Conservation (phyloP, 1,140 invertebrate genomes). For the Alviniconcha marisindica region DNA sequence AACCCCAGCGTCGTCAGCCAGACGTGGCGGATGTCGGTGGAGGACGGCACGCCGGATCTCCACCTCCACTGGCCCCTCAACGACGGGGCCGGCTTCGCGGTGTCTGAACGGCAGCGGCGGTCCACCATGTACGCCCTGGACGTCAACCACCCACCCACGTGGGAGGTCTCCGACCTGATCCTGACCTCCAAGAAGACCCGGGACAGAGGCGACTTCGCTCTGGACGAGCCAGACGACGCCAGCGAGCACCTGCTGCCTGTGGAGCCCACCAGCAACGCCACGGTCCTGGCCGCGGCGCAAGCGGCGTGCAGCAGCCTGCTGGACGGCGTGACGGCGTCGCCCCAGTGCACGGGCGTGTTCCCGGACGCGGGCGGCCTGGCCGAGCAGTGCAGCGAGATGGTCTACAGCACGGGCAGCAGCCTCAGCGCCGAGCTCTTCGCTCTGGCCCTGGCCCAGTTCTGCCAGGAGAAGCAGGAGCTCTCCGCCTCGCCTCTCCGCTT, state of each 20-base stretch:
- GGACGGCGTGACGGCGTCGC: not conserved
- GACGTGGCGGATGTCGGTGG: conserved; percentile 45
- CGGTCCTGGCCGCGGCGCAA: conserved; percentile 14
- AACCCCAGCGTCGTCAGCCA: conserved; percentile 53
- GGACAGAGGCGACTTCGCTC: conserved; percentile 4
- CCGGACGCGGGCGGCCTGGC: conserved; percentile 27
- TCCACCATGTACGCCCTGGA: conserved; percentile 45
- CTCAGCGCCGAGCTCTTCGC: conserved; percentile 23
- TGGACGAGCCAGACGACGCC: not conserved
- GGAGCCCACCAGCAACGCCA: conserved; percentile 1
- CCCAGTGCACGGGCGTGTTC: conserved; percentile 5
- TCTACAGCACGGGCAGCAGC: conserved; percentile 33
- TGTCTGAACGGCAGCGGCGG: conserved; percentile 40
- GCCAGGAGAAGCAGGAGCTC: conserved; percentile 33
- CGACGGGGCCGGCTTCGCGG: conserved; percentile 47
- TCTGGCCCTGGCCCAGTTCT: conserved; percentile 41
- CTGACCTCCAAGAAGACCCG: conserved; percentile 21
- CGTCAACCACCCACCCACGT: conserved; percentile 43
- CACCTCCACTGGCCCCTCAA: conserved; percentile 53
- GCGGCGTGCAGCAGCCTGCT: conserved; percentile 31
- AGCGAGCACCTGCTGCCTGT: not conserved
- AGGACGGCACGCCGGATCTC: conserved; percentile 49
- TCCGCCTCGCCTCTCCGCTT: conserved; percentile 13
- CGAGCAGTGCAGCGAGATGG: conserved; percentile 39
- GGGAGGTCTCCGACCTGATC: conserved; percentile 49